A percentile compares a stretch with the other conserved stretches of the same genome.
Conservation (phyloP, 2,113 vertebrate species). For the Tragelaphus buxtoni region DNA sequence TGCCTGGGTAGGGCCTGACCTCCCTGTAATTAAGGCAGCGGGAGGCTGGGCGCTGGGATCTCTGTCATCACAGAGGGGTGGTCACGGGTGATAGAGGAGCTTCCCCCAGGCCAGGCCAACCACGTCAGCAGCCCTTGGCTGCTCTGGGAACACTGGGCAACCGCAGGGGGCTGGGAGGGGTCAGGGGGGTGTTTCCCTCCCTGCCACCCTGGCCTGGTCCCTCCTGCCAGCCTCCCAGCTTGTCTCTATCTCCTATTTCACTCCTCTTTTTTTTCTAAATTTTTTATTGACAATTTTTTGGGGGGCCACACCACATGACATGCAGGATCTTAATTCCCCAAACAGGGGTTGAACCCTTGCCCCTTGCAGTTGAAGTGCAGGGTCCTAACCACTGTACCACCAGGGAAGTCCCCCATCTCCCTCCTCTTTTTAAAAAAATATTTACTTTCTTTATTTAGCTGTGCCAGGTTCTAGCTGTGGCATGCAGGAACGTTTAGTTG, state of each 20-base stretch:
- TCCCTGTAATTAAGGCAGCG: conserved; percentile 56
- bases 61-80: background rate
- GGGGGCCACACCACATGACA: background rate
- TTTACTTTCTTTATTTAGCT: background rate
- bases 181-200: background rate
- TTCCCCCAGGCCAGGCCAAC: background rate
- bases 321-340: background rate
- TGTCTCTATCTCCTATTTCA: background rate
- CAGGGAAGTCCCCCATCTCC: background rate
- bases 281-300: background rate
- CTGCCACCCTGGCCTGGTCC: background rate
- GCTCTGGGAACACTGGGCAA: background rate
- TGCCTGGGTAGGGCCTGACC: background rate
- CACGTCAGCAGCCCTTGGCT: conserved; percentile 2
- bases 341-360: background rate
- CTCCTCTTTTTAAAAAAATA: background rate
- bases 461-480: background rate
- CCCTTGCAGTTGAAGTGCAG: accelerated
- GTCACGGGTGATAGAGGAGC: background rate
- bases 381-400: background rate
- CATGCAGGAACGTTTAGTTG: background rate
- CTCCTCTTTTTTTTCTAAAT: background rate
- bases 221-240: background rate
- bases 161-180: background rate
- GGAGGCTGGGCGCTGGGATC: background rate